Percentiles rank a stretch among this genome's conserved stretches.
Evolutionary conservation across 2,888 invertebrate species (phyloP).

Genomic region (Disparrhopalites patrizii): DNA sequence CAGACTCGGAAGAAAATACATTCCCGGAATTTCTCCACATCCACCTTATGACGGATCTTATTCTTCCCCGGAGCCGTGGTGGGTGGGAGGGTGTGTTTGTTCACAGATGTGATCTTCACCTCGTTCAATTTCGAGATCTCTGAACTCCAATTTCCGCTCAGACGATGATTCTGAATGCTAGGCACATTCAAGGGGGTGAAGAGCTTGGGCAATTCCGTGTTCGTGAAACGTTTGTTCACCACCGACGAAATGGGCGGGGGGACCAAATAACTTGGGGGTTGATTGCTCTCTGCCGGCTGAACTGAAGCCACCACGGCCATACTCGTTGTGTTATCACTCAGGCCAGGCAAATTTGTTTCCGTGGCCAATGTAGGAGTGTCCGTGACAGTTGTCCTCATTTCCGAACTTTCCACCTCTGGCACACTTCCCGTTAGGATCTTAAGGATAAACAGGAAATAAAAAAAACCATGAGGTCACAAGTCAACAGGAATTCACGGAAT

Average conservation of each 20-base stretch:
- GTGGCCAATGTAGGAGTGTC: too few species aligned
- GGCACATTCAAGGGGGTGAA: neutral
- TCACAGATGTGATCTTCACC: neutral
- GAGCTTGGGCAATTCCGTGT: neutral
- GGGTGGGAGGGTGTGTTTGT: neutral
- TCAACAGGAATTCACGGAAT: too few species aligned
- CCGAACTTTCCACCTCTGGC: too few species aligned
- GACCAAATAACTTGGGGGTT: neutral
- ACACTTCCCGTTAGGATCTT: too few species aligned
- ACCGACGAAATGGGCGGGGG: neutral
- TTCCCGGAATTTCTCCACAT: slow-evolving; percentile 22
- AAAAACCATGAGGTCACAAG: too few species aligned
- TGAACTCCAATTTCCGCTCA: neutral
- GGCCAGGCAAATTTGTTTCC: too few species aligned
- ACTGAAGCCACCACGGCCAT: too few species aligned
- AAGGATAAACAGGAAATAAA: too few species aligned
- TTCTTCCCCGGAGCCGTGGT: too few species aligned
- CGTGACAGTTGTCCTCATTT: too few species aligned
- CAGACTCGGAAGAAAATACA: slow-evolving; percentile 21
- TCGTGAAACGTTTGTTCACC: neutral
- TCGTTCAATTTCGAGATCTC: neutral
- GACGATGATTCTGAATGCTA: slow-evolving; percentile 1
- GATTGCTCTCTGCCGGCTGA: neutral
- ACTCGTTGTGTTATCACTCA: too few species aligned
- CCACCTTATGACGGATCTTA: slow-evolving; percentile 16